Conservation (phyloP, 2,113 vertebrate species). For the Megalops atlanticus region DNA sequence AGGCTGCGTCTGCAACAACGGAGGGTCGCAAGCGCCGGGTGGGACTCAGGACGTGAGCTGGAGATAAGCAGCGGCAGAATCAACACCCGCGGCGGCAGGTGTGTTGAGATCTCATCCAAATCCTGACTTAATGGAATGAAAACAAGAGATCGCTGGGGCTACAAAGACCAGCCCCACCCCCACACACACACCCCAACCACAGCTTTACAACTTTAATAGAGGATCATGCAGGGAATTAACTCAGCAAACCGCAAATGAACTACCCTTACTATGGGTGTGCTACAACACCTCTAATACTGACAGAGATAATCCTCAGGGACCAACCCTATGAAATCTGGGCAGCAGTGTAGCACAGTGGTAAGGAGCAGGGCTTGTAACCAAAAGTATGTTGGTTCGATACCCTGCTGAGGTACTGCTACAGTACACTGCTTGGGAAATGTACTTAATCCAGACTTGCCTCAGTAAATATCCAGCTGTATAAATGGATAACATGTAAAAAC, state of each 20-base stretch:
- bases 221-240: background rate
- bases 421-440: no score
- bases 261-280: background rate
- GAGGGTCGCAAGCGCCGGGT: background rate
- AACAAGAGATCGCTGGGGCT: background rate
- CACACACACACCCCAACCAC: background rate
- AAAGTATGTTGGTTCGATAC: no score
- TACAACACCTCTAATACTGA: no score
- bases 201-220: background rate
- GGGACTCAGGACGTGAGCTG: background rate
- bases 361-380: no score
- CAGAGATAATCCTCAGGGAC: background rate
- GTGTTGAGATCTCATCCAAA: background rate
- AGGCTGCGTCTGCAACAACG: background rate
- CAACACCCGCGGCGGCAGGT: background rate
- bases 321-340: background rate
- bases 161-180: no score
- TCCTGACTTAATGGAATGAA: background rate
- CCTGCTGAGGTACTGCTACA: no score
- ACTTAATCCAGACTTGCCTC: no score
- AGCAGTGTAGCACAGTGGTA: no score
- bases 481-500: no score
- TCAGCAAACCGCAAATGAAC: background rate
- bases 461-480: no score
- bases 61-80: background rate